These are phyloP conservation scores for Brachyptera putata DNA, from an alignment of 2,888 invertebrate species.

Conservation along the genomic window DNA sequence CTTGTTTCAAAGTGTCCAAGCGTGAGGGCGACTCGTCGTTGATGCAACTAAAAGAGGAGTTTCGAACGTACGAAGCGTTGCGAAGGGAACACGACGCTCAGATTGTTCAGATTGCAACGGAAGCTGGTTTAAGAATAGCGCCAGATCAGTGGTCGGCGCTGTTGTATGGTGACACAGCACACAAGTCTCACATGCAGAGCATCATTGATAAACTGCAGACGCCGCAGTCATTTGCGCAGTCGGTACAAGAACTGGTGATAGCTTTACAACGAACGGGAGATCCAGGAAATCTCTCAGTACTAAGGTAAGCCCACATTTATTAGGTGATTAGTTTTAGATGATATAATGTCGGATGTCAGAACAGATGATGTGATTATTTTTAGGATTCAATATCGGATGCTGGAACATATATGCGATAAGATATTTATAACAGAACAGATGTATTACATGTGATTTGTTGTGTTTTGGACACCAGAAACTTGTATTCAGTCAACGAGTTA, in stretches of 20 bases:
- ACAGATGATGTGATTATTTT: neutral
- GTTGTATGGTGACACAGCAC: conserved; percentile 90
- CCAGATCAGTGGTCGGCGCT: conserved; percentile 98
- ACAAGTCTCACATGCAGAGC: conserved; percentile 97
- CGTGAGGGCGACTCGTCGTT: conserved; percentile 94
- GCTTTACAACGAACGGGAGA: conserved; percentile 86
- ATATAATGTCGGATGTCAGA: no score
- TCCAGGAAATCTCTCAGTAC: conserved; percentile 72
- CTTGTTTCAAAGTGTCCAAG: conserved; percentile 96
- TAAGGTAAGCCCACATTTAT: conserved; percentile 41
- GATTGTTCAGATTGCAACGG: conserved; percentile 96
- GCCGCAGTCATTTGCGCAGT: conserved; percentile 83
- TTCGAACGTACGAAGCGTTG: conserved; percentile 88
- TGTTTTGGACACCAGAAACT: no score
- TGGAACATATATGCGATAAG: no score
- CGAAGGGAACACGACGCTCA: conserved; percentile 96
- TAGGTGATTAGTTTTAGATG: neutral
- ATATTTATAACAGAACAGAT: no score
- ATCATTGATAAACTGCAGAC: conserved; percentile 88
- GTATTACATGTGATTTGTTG: no score
- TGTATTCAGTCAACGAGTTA: no score
- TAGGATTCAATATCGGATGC: no score
- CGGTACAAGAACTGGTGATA: conserved; percentile 86
- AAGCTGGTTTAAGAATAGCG: conserved; percentile 92
- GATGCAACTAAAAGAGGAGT: conserved; percentile 97